These are phyloP conservation scores for Gymnopithys bicolor DNA, from an alignment of 2,797 vertebrate species.

Conservation along the genomic window DNA sequence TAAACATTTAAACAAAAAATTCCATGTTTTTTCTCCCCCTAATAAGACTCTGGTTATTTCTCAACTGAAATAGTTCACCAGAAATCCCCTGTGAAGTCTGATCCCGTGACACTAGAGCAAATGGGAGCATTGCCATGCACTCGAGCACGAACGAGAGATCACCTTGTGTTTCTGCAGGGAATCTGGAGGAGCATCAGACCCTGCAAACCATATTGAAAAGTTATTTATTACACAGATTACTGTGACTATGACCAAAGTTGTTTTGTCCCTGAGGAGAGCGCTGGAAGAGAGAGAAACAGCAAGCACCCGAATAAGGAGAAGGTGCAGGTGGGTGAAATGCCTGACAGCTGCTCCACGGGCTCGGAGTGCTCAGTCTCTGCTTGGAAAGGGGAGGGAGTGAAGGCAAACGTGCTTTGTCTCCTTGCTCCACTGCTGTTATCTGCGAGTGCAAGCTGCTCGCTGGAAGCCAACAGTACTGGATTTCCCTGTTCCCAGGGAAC, in stretches of 20 bases:
- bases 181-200: not conserved
- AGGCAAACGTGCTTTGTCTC: not conserved
- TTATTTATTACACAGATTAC: not conserved
- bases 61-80: not conserved
- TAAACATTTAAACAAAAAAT: not conserved
- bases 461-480: not conserved
- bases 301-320: accelerated
- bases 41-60: not conserved
- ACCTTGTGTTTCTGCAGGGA: not conserved
- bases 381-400: not conserved
- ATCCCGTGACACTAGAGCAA: not conserved
- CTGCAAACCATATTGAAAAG: not conserved
- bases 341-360: not conserved
- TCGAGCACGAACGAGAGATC: not conserved
- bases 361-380: accelerated
- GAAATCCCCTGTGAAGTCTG: not conserved
- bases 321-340: not conserved
- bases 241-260: not conserved
- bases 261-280: not conserved
- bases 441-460: not conserved
- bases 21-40: accelerated
- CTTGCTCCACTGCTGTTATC: not conserved
- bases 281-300: accelerated
- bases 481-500: not conserved
- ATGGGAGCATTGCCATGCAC: not conserved